Evolutionary conservation across 1,140 invertebrate genomes (phyloP).

Genomic region (Leptestheria dahalacensis): DNA sequence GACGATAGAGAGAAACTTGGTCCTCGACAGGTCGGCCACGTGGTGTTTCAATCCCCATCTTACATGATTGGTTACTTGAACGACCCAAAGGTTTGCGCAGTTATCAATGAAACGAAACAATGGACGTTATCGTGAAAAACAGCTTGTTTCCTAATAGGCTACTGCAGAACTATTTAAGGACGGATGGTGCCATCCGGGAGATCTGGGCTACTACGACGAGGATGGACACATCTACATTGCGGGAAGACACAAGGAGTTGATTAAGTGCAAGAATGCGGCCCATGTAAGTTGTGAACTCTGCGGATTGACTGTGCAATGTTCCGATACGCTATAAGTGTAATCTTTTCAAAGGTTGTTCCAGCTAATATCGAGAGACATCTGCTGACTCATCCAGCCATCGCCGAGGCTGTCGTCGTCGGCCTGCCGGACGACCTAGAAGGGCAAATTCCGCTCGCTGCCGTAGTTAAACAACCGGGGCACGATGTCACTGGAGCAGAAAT

Average conservation of each 20-base stretch:
- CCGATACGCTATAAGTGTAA: not conserved
- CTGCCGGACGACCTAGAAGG: slow-evolving; percentile 30
- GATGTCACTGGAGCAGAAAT: too few relatives aligned
- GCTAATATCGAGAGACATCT: slow-evolving; percentile 21
- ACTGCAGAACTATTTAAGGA: slow-evolving; percentile 15
- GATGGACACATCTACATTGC: slow-evolving; percentile 19
- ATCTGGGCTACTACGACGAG: too few relatives aligned
- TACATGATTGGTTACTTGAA: slow-evolving; percentile 57
- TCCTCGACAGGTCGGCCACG: slow-evolving; percentile 21
- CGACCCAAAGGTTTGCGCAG: slow-evolving; percentile 43
- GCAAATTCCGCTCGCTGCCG: slow-evolving; percentile 24
- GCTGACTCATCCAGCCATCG: slow-evolving; percentile 26
- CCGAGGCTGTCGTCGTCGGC: slow-evolving; percentile 31
- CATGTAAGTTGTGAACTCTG: slow-evolving; percentile 9
- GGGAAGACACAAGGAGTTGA: slow-evolving; percentile 20
- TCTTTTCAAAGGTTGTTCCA: slow-evolving; percentile 7
- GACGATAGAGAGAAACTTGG: slow-evolving; percentile 20
- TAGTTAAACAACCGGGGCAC: slow-evolving; percentile 11
- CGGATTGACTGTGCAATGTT: not conserved
- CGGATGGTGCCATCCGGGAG: slow-evolving; percentile 34
- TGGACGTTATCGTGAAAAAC: too few relatives aligned
- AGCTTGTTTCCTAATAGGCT: too few relatives aligned
- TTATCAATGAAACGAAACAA: too few relatives aligned
- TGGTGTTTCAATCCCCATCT: slow-evolving; percentile 17
- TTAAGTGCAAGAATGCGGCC: slow-evolving; percentile 5